A percentile compares a stretch with the other conserved stretches of the same genome.
phyloP scores from a whole-genome alignment of 2,797 vertebrate species.

The Dromococcyx pavoninus region DNA sequence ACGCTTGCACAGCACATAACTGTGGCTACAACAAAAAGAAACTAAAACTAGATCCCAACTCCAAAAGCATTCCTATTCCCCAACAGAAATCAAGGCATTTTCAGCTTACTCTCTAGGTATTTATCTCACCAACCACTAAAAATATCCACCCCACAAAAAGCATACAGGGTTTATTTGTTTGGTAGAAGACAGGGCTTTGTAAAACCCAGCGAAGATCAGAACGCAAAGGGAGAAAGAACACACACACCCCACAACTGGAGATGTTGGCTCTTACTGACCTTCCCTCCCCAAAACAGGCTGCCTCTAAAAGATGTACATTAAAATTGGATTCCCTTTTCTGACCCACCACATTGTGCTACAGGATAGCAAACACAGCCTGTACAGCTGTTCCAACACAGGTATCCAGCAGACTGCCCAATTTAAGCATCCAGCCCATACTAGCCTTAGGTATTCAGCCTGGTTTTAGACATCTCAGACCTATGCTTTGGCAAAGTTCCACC shows the following conservation, averaged over 20 bases:
- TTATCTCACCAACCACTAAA: neutral
- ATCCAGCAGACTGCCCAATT: neutral
- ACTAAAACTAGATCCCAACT: neutral
- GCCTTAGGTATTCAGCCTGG: neutral
- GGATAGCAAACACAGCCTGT: neutral
- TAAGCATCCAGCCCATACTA: neutral
- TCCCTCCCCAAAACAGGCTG: neutral
- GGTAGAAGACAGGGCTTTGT: neutral
- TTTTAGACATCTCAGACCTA: neutral
- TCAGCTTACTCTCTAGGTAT: neutral
- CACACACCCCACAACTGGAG: fast-evolving
- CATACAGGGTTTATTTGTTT: neutral
- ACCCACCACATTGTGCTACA: fast-evolving
- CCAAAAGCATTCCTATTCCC: neutral
- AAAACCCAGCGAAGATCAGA: neutral
- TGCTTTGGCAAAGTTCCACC: neutral
- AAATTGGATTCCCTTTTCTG: neutral
- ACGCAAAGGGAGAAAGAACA: neutral
- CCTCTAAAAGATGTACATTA: neutral
- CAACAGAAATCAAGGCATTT: neutral
- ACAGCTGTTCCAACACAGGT: neutral
- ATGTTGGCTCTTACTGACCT: neutral
- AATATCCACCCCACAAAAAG: neutral
- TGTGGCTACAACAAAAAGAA: neutral
- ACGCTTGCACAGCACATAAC: neutral